Percentiles rank a stretch among this genome's conserved stretches.
Conservation (phyloP, 1,140 invertebrate species). For the Scaptodrosophila lebanonensis region DNA sequence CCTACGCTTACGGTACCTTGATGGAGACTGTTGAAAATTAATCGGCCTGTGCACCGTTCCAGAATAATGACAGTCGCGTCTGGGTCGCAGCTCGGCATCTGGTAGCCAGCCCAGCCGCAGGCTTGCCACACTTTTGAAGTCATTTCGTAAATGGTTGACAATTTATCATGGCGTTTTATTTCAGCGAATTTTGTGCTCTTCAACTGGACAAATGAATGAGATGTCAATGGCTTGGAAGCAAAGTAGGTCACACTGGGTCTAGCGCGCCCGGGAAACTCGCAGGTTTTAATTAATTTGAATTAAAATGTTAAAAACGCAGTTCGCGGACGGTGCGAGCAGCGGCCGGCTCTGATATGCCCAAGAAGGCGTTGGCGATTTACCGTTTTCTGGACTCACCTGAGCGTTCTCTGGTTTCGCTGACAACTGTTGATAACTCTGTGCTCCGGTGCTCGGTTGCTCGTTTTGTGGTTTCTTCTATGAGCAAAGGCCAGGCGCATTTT, state of each 20-base stretch:
- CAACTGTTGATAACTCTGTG: constrained; percentile 34
- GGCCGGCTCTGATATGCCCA: constrained; percentile 47
- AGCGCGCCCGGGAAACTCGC: constrained; percentile 26
- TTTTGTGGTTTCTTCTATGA: constrained; percentile 46
- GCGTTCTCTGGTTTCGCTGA: no score
- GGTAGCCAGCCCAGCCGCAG: constrained; percentile 27
- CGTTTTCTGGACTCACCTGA: constrained; percentile 59
- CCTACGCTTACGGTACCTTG: constrained; percentile 67
- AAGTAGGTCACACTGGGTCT: constrained; percentile 45
- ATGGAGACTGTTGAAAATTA: constrained; percentile 50
- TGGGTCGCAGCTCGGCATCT: not conserved
- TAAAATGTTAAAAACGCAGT: constrained; percentile 52
- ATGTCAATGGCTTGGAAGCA: constrained; percentile 46
- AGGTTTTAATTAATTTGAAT: constrained; percentile 67
- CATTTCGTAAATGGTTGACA: constrained; percentile 54
- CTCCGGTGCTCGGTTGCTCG: constrained; percentile 5
- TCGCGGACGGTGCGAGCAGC: constrained; percentile 29
- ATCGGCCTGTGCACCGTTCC: constrained; percentile 44
- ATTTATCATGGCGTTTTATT: constrained; percentile 51
- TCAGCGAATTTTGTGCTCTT: constrained; percentile 45
- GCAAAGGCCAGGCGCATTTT: constrained; percentile 67
- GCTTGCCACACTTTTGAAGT: constrained; percentile 61
- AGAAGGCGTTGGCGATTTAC: constrained; percentile 71
- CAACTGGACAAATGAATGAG: constrained; percentile 17
- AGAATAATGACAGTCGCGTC: constrained; percentile 36